These are phyloP conservation scores for Cherax destructor DNA, from an alignment of 1,140 invertebrate species.

Conservation along the genomic window DNA sequence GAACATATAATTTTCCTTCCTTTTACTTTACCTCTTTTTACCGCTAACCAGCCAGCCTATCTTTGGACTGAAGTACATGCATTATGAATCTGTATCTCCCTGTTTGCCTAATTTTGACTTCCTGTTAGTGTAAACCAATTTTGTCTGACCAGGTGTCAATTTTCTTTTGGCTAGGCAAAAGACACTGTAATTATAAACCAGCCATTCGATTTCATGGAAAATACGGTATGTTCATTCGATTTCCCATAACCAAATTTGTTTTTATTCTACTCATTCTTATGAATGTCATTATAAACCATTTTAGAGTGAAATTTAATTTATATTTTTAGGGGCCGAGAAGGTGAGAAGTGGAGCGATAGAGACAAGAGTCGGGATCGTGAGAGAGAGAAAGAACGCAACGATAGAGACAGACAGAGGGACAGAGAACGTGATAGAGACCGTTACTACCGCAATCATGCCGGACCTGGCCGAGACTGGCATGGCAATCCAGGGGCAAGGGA, in stretches of 20 bases:
- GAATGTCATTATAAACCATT: too few relatives aligned
- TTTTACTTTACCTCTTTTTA: too few relatives aligned
- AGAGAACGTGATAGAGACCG: slow-evolving; percentile 54
- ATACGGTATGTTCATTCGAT: background rate
- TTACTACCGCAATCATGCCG: slow-evolving; percentile 47
- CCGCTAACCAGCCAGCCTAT: too few relatives aligned
- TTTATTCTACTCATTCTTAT: background rate
- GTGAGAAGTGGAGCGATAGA: slow-evolving; percentile 50
- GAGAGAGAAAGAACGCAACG: slow-evolving; percentile 24
- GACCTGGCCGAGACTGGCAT: slow-evolving; percentile 55
- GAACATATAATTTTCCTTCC: too few relatives aligned
- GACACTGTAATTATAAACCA: too few relatives aligned
- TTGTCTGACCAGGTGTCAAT: too few relatives aligned
- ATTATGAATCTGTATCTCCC: too few relatives aligned
- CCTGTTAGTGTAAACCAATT: too few relatives aligned
- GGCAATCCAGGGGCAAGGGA: slow-evolving; percentile 39
- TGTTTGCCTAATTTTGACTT: too few relatives aligned
- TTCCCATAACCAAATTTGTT: background rate
- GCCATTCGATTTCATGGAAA: too few relatives aligned
- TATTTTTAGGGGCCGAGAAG: slow-evolving; percentile 46
- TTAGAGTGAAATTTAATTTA: background rate
- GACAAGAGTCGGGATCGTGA: slow-evolving; percentile 40
- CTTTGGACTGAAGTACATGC: too few relatives aligned
- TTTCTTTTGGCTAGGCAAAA: too few relatives aligned
- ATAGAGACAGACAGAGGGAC: slow-evolving; percentile 43